Percentiles rank a stretch among this genome's conserved stretches.
These are phyloP conservation scores for Dexiosoma caninum DNA, from an alignment of 2,888 invertebrate genomes.

Conservation along the genomic window DNA sequence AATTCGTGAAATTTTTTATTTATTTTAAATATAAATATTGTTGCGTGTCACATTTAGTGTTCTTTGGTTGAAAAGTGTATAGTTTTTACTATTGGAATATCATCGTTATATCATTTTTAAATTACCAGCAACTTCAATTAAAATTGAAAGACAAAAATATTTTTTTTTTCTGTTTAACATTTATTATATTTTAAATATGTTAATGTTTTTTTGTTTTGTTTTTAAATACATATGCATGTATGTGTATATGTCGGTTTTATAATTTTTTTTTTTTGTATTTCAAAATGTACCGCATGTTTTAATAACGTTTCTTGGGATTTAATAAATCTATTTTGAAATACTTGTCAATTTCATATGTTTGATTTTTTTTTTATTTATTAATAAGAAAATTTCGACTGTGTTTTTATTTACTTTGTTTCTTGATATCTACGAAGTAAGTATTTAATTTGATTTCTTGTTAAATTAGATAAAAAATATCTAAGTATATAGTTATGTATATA, in stretches of 20 bases:
- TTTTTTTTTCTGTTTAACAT: constrained; percentile 49
- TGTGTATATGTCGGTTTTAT: too few relatives aligned
- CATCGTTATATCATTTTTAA: not conserved
- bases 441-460: constrained; percentile 40
- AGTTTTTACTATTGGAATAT: constrained; percentile 10
- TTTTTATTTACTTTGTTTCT: constrained; percentile 24
- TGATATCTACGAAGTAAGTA: constrained; percentile 39
- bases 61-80: too few relatives aligned
- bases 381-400: constrained; percentile 29
- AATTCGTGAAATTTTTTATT: too few relatives aligned
- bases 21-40: too few relatives aligned
- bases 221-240: constrained; percentile 51
- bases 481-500: constrained; percentile 30
- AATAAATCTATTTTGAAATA: constrained; percentile 17
- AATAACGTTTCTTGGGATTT: constrained; percentile 41
- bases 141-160: constrained; percentile 26
- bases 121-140: not conserved
- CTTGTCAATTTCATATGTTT: constrained; percentile 27
- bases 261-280: constrained; percentile 54
- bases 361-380: constrained; percentile 10
- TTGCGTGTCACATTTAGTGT: too few relatives aligned
- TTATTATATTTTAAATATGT: constrained; percentile 55
- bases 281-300: constrained; percentile 16
- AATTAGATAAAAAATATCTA: constrained; percentile 55
- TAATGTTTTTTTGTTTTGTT: constrained; percentile 44